Percentiles rank a stretch among this genome's conserved stretches.
Conservation (phyloP, 2,113 vertebrate genomes). For the Zonotrichia leucophrys region DNA sequence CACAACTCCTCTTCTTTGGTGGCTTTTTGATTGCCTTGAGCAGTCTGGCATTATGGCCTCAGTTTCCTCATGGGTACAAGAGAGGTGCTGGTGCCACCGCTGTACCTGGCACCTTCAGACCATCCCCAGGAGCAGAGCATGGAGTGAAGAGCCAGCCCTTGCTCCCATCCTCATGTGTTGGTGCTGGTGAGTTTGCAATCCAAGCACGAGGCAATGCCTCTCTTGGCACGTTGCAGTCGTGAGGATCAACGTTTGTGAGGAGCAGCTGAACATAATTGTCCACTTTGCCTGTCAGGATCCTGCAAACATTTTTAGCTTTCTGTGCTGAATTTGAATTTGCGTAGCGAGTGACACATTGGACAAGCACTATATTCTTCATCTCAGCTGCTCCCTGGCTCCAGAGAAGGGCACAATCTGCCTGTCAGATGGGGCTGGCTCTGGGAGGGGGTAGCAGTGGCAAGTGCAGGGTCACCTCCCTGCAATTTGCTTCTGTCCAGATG, state of each 20-base stretch:
- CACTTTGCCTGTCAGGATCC: conserved; percentile 43
- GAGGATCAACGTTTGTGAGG: background rate
- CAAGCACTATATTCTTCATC: conserved; percentile 28
- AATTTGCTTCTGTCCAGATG: background rate
- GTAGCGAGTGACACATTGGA: conserved; percentile 48
- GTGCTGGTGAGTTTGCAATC: conserved; percentile 8
- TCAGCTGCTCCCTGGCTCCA: conserved; percentile 1
- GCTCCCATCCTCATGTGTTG: background rate
- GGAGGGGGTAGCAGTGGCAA: background rate
- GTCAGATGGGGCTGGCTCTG: background rate
- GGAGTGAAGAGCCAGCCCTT: background rate
- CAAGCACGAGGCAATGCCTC: conserved; percentile 1
- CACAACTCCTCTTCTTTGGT: background rate
- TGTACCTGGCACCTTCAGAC: background rate
- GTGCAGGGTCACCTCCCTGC: background rate
- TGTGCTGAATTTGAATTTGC: conserved; percentile 41
- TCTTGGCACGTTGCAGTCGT: background rate
- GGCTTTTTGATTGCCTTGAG: background rate
- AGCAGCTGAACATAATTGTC: conserved; percentile 50
- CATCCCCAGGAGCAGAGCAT: background rate
- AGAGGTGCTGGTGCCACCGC: background rate
- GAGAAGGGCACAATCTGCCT: background rate
- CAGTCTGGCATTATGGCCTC: background rate
- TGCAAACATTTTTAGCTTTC: conserved; percentile 55
- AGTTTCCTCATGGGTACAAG: background rate